These are phyloP conservation scores for Aldabrachelys gigantea DNA, from an alignment of 2,113 vertebrate species.

Conservation along the genomic window DNA sequence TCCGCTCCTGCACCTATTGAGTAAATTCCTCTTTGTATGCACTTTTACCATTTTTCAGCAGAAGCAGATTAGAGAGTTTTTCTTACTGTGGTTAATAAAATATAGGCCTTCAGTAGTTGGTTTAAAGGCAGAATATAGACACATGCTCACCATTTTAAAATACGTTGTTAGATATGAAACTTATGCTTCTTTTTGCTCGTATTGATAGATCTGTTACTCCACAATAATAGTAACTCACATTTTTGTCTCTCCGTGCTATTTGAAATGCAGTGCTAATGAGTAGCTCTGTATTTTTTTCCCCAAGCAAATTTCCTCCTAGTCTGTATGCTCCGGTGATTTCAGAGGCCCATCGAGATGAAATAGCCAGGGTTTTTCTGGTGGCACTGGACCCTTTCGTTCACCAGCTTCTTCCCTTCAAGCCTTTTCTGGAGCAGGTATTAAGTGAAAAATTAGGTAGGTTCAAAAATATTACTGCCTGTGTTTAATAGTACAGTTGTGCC, in stretches of 20 bases:
- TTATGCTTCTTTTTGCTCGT: neutral
- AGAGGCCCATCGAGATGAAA: slow-evolving; percentile 80
- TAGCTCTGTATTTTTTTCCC: neutral
- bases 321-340: slow-evolving; percentile 79
- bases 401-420: slow-evolving; percentile 83
- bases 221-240: neutral
- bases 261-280: neutral
- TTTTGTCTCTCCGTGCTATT: neutral
- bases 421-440: slow-evolving; percentile 87
- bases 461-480: neutral
- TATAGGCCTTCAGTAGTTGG: neutral
- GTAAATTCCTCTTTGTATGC: neutral
- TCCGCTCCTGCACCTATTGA: neutral
- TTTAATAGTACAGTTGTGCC: neutral
- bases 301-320: slow-evolving; percentile 90
- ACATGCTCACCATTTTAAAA: neutral
- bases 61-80: neutral
- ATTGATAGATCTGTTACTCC: neutral
- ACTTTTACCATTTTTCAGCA: neutral
- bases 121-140: neutral
- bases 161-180: neutral
- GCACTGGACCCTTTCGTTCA: slow-evolving; percentile 86
- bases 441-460: slow-evolving; percentile 80
- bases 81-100: neutral
- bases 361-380: slow-evolving; percentile 84